These are phyloP conservation scores for Anomalospiza imberbis DNA, from an alignment of 2,797 vertebrate species.

Conservation along the genomic window DNA sequence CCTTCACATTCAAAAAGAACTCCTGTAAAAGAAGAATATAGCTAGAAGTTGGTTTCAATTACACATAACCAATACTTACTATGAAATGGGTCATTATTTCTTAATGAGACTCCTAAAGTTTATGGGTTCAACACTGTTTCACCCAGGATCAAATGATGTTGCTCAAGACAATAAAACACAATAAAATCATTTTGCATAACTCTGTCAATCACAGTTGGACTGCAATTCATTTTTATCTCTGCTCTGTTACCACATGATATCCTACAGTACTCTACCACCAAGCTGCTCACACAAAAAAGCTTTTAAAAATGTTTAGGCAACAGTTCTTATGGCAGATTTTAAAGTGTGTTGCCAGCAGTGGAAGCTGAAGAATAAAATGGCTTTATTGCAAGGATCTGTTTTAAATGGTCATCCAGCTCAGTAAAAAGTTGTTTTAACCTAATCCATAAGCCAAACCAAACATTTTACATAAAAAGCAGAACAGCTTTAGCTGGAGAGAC, in stretches of 20 bases:
- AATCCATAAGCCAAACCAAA: not conserved
- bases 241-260: not conserved
- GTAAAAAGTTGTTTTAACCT: not conserved
- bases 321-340: not conserved
- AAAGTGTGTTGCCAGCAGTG: not conserved
- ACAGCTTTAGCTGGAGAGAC: not conserved
- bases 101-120: not conserved
- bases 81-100: not conserved
- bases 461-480: not conserved
- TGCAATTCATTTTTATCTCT: not conserved
- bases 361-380: not conserved
- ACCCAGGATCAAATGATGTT: not conserved
- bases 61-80: not conserved
- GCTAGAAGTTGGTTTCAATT: not conserved
- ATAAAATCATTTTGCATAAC: not conserved
- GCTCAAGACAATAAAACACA: not conserved
- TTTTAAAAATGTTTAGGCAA: too few relatives aligned
- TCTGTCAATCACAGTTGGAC: not conserved
- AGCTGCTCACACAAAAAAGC: too few relatives aligned
- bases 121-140: not conserved
- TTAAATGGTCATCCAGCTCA: not conserved
- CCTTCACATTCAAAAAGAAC: slow-evolving; percentile 96
- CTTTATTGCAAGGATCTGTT: not conserved
- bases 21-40: slow-evolving; percentile 76
- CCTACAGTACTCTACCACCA: not conserved